These are phyloP conservation scores for Hypotaenidia okinawae DNA, from an alignment of 2,797 vertebrate genomes.

Conservation along the genomic window DNA sequence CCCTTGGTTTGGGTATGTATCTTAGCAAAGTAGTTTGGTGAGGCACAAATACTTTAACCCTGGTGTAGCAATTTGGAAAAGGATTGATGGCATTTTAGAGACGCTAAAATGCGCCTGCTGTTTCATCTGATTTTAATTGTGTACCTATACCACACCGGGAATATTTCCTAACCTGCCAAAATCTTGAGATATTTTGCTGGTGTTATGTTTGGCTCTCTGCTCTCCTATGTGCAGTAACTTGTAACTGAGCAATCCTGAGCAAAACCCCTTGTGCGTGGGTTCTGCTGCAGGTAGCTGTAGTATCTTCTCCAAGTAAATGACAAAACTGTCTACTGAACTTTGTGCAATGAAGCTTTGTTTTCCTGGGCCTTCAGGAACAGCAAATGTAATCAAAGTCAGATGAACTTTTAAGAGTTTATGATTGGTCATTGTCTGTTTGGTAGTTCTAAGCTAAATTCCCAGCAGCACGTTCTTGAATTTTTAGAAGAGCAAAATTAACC, in stretches of 20 bases:
- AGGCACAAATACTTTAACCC: constrained; percentile 27
- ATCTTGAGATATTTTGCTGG: neutral
- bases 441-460: constrained; percentile 10
- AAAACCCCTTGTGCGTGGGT: neutral
- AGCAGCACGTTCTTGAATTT: neutral
- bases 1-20: constrained; percentile 10
- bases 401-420: constrained; percentile 50
- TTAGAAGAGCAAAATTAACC: neutral
- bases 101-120: rapidly evolving
- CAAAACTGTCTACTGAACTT: constrained; percentile 56
- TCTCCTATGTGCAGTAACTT: neutral
- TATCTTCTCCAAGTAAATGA: constrained; percentile 58
- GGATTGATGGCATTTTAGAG: neutral
- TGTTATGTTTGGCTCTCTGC: neutral
- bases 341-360: constrained; percentile 65
- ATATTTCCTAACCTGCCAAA: neutral
- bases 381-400: constrained; percentile 50
- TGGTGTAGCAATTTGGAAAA: neutral
- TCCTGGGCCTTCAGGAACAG: constrained; percentile 26
- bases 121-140: neutral
- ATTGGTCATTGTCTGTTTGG: constrained; percentile 28
- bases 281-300: constrained; percentile 4
- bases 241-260: neutral
- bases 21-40: constrained; percentile 1
- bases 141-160: neutral